Base-by-base conservation (phyloP, 2,113 vertebrate genomes). In the Ellobius talpinus region DNA sequence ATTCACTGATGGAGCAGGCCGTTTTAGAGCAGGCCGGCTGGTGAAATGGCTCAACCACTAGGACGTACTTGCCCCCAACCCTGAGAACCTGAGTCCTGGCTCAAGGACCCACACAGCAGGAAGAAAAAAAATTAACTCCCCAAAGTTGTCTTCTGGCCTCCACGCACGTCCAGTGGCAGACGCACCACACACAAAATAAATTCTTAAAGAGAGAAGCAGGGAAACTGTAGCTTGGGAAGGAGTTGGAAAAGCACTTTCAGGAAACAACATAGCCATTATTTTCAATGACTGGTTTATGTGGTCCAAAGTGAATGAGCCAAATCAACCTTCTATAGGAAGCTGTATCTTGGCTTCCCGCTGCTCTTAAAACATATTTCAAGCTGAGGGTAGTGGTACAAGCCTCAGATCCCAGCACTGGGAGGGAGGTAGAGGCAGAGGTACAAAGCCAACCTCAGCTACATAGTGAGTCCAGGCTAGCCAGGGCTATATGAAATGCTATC, bases 361-460 rank as follows among this genome's bases (percentile, higher is more conserved):
- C 61, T 93, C 29, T 93, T 92, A 68, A 73, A 91, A 87, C 36
- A 68, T 58, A 66, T 73, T 82, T 95, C 42, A 65, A n/a, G 21
- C 33, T 52, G 42, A 13, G 6, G 7, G 45, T 3, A 7, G 42
- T 6, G 9, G 33, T 29, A 81, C 77, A 36, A 52, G 63, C 85
- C 21, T 24, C 19, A 16, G 9, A 52, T 10, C 66, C 86, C 66
- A 73, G 68, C 33, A 26, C 24, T 55, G 3, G 87, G 10, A 87
- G 66, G 36, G 47, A 42, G 13, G 36, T 39, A 52, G 68, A 87
- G 33, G 45, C 65, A 87, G 42, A 39, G 66, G 23, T 29, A 16
- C 47, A 55, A 72, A 36, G 50, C 50, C 50, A 39, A 58, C 29
- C 36, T 55, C 47, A 52, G 47, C 33, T 72, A 14, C 1, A 36